Evolutionary conservation across 2,888 invertebrate genomes (phyloP).

Genomic region (Brenthis ino): DNA sequence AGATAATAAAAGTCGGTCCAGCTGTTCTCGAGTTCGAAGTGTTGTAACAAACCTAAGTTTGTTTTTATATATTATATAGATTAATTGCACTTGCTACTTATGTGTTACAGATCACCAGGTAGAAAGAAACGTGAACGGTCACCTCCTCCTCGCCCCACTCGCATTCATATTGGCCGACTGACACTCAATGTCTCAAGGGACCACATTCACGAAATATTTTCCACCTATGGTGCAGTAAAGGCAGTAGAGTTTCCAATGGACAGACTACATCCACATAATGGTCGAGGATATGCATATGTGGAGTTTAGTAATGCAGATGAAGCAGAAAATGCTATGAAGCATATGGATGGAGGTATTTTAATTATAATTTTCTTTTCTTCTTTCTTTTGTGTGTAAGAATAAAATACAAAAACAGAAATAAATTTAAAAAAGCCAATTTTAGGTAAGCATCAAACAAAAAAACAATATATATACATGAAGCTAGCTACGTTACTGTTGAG

Average conservation of each 20-base stretch:
- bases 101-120: constrained; percentile 75
- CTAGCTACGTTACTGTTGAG: no score
- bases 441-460: no score
- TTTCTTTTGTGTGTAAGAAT: neutral
- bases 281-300: constrained; percentile 97
- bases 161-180: constrained; percentile 96
- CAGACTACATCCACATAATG: constrained; percentile 92
- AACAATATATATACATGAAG: neutral
- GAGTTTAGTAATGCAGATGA: constrained; percentile 97
- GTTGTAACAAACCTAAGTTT: no score
- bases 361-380: neutral
- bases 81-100: neutral
- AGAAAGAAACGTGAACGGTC: constrained; percentile 91
- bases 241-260: constrained; percentile 95
- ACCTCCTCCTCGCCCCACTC: constrained; percentile 94
- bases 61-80: no score
- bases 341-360: constrained; percentile 97
- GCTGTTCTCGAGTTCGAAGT: no score
- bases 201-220: constrained; percentile 95
- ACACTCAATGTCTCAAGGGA: constrained; percentile 96
- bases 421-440: no score
- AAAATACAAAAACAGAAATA: no score
- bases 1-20: no score
- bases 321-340: constrained; percentile 99
- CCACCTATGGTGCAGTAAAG: constrained; percentile 93